Conservation (phyloP, 2,888 invertebrate genomes). For the Cheilosia soror region DNA sequence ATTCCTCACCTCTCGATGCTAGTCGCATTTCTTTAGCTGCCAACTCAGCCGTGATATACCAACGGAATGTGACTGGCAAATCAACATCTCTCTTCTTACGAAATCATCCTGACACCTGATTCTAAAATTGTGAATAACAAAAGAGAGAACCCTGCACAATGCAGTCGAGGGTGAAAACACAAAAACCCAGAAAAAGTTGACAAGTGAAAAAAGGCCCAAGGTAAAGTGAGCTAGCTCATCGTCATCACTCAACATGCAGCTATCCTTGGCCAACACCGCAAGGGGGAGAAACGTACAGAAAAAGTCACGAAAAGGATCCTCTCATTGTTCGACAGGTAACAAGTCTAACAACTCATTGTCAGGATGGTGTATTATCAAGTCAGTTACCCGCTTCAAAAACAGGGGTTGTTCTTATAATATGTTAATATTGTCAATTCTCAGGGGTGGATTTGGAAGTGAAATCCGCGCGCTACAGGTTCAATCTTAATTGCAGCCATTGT, state of each 20-base stretch:
- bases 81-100: conserved; percentile 44
- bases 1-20: conserved; percentile 39
- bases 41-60: conserved; percentile 65
- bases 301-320: conserved; percentile 59
- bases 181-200: conserved; percentile 64
- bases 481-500: conserved; percentile 66
- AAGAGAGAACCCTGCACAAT: conserved; percentile 32
- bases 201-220: conserved; percentile 40
- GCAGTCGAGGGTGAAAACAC: conserved; percentile 72
- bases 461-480: conserved; percentile 66
- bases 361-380: neutral
- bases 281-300: neutral
- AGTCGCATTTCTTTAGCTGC: conserved; percentile 9
- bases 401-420: conserved; percentile 49
- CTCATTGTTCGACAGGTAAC: conserved; percentile 43
- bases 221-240: conserved; percentile 57
- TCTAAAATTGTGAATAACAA: conserved; percentile 3
- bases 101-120: conserved; percentile 70
- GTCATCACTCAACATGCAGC: conserved; percentile 29
- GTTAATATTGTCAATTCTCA: conserved; percentile 46
- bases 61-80: conserved; percentile 44
- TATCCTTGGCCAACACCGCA: neutral
- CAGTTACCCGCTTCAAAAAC: conserved; percentile 5
- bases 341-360: conserved; percentile 15
- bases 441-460: conserved; percentile 46